Conservation (phyloP, 2,797 vertebrate species). For the Dicrostonyx torquatus region DNA sequence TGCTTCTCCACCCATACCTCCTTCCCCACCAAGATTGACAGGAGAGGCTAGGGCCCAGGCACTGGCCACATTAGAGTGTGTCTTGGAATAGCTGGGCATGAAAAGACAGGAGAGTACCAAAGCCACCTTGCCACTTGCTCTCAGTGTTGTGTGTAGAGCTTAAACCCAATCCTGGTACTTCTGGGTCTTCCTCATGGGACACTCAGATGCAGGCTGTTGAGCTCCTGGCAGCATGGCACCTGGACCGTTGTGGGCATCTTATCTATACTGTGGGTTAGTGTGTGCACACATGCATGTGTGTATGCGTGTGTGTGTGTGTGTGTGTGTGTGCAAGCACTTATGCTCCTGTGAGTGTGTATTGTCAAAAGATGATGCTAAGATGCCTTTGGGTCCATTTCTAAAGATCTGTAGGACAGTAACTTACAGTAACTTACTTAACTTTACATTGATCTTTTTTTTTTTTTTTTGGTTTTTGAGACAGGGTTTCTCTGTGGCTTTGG, state of each 20-base stretch:
- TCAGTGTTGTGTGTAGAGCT: not conserved
- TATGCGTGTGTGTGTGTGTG: not conserved
- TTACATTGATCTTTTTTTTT: not conserved
- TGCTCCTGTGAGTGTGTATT: not conserved
- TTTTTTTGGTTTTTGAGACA: too few relatives aligned
- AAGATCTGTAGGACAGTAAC: not conserved
- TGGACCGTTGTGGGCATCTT: not conserved
- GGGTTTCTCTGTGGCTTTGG: too few relatives aligned
- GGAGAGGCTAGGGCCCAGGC: not conserved
- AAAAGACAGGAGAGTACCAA: too few relatives aligned
- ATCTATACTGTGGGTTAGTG: not conserved
- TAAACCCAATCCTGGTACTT: not conserved
- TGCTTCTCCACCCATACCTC: not conserved
- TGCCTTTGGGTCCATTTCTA: not conserved
- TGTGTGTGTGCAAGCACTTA: not conserved
- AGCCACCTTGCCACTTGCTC: not conserved
- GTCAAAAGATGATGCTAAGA: not conserved
- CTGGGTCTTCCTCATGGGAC: not conserved
- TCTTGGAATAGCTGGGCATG: accelerated
- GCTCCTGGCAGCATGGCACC: not conserved
- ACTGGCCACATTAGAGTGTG: not conserved
- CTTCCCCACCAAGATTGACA: not conserved
- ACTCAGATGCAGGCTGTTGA: not conserved
- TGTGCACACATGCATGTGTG: not conserved
- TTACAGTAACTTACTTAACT: not conserved